Conservation (phyloP, 2,797 vertebrate genomes). For the Capromys pilorides region DNA sequence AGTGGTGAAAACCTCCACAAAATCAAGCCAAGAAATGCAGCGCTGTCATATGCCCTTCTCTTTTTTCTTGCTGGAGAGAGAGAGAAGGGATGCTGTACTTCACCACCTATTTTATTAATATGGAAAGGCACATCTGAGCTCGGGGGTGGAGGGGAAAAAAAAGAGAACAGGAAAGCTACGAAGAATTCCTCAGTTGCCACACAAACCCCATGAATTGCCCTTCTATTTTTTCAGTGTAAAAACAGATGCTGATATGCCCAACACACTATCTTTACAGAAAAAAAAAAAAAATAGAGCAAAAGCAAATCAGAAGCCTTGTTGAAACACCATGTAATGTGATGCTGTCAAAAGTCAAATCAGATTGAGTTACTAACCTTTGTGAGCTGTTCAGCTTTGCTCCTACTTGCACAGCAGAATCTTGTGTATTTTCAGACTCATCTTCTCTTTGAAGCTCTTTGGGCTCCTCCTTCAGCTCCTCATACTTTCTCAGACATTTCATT, state of each 20-base stretch:
- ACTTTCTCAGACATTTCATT: neutral
- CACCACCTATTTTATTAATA: neutral
- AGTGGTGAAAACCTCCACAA: neutral
- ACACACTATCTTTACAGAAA: neutral
- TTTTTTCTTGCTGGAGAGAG: neutral
- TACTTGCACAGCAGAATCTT: neutral
- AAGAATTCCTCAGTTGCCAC: neutral
- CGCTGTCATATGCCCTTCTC: neutral
- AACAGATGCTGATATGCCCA: neutral
- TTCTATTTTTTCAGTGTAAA: neutral
- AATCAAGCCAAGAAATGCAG: neutral
- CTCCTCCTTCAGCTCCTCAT: neutral
- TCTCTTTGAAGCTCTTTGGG: neutral
- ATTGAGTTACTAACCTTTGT: neutral
- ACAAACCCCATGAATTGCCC: too few relatives aligned
- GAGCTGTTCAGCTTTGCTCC: neutral
- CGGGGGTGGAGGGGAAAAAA: neutral
- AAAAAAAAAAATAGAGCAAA: neutral
- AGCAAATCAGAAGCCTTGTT: neutral
- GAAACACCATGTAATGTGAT: neutral
- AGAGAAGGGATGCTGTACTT: neutral
- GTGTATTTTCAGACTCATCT: neutral
- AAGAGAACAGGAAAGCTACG: neutral
- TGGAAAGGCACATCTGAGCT: neutral
- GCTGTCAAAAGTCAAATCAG: neutral